These are phyloP conservation scores for Proteles cristata DNA, from an alignment of 2,113 vertebrate genomes.

Conservation along the genomic window DNA sequence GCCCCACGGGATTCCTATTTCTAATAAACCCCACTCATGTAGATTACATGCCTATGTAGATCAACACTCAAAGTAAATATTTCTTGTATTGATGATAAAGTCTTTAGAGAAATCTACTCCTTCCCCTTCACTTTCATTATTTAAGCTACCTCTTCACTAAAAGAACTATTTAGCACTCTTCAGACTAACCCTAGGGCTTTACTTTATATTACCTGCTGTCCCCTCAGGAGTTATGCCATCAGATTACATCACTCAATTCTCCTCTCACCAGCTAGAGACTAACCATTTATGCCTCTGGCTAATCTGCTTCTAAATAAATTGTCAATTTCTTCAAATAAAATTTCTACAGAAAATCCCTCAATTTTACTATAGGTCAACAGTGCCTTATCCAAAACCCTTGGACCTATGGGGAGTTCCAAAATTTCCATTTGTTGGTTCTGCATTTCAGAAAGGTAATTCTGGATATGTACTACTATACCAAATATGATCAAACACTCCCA, in stretches of 20 bases:
- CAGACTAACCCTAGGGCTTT: neutral
- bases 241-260: neutral
- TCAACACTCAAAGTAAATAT: neutral
- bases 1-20: neutral
- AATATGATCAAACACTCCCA: neutral
- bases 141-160: neutral
- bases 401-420: neutral
- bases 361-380: neutral
- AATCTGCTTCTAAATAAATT: conserved; percentile 14
- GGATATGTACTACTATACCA: neutral
- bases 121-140: neutral
- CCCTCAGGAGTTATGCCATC: neutral
- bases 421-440: neutral
- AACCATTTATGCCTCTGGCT: neutral
- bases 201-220: neutral
- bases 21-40: neutral
- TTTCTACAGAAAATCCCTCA: neutral
- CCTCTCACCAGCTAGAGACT: neutral
- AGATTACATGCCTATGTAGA: neutral
- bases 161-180: neutral
- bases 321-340: neutral
- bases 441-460: neutral
- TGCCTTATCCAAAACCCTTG: neutral
- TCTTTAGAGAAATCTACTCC: neutral
- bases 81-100: neutral